A percentile compares a stretch with the other conserved stretches of the same genome.
Conservation (phyloP, 2,113 vertebrate genomes). For the Peromyscus leucopus region DNA sequence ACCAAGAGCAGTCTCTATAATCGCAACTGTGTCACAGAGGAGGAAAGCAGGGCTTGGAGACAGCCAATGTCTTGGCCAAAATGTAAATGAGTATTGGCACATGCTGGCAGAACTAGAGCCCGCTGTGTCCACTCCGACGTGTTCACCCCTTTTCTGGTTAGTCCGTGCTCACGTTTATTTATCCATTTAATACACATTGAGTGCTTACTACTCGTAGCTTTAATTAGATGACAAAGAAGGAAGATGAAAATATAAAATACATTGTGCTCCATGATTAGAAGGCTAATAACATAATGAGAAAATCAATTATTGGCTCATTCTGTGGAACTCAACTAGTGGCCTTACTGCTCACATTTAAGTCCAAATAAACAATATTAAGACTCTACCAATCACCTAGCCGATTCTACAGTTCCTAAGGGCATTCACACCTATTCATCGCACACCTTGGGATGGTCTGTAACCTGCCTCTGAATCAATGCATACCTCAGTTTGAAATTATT, state of each 20-base stretch:
- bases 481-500: slow-evolving; percentile 37
- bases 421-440: neutral
- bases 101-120: neutral
- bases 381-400: neutral
- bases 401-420: neutral
- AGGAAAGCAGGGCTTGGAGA: neutral
- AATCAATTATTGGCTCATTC: neutral
- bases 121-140: fast-evolving
- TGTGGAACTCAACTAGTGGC: neutral
- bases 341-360: slow-evolving; percentile 42
- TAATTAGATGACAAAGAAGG: neutral
- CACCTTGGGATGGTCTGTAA: neutral
- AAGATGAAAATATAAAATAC: neutral
- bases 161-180: neutral
- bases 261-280: neutral
- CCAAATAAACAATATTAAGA: neutral
- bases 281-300: neutral
- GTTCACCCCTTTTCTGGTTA: neutral
- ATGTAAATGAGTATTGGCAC: neutral
- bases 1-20: neutral
- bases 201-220: neutral
- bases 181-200: neutral
- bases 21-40: neutral
- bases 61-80: neutral
- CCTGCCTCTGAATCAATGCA: slow-evolving; percentile 1